These are phyloP conservation scores for Megastigmus dorsalis DNA, from an alignment of 2,888 invertebrate genomes.

Conservation along the genomic window DNA sequence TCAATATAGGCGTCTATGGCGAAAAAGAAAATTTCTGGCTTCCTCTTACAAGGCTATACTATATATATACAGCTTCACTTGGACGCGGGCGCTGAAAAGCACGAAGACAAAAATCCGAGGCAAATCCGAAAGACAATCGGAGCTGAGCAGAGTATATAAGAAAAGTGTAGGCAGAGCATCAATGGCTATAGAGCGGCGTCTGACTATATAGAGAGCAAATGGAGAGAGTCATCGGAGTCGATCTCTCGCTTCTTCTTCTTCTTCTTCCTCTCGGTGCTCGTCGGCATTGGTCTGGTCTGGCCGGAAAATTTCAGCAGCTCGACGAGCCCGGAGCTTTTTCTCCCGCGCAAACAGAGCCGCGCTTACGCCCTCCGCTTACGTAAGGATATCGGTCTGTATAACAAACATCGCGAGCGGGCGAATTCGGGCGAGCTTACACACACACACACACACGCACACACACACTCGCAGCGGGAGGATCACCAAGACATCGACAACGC, in stretches of 20 bases:
- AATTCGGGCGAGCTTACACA: too few relatives aligned
- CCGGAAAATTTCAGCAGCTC: neutral
- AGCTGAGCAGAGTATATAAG: too few relatives aligned
- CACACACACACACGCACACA: neutral
- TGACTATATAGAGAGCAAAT: slow-evolving; percentile 1
- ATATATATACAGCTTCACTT: too few relatives aligned
- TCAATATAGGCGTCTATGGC: neutral
- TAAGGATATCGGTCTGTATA: slow-evolving; percentile 10
- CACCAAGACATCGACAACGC: too few relatives aligned
- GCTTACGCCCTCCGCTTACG: slow-evolving; percentile 14
- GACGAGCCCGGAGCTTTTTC: neutral
- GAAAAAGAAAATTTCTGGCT: neutral
- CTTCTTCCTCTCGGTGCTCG: too few relatives aligned
- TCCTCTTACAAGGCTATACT: too few relatives aligned
- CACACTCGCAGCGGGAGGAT: too few relatives aligned
- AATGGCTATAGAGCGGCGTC: too few relatives aligned
- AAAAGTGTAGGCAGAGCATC: too few relatives aligned
- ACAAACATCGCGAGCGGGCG: neutral
- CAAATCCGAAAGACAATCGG: neutral
- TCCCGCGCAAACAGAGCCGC: neutral
- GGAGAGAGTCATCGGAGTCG: slow-evolving; percentile 9
- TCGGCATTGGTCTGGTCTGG: neutral
- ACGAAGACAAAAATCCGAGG: neutral
- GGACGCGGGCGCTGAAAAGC: neutral
- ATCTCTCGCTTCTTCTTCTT: too few relatives aligned